Evolutionary conservation across 2,888 invertebrate genomes (phyloP), one percentile per base, ranked within the genome.

Genomic region (Apamea crenata): DNA sequence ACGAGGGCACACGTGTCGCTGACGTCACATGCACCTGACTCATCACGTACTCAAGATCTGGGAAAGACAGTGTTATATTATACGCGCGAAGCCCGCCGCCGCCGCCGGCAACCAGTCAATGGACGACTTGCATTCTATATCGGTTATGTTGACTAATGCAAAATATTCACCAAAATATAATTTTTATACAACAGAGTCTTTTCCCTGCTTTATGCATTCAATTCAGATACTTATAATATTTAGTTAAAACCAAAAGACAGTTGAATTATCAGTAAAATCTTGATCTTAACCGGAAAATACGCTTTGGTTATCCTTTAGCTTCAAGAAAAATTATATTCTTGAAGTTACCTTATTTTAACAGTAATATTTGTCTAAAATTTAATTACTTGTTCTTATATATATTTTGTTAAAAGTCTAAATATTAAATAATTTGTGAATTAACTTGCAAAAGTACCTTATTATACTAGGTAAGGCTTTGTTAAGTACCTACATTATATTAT

Each of bases 11-110:
- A 94, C 94, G 95, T 94, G 94, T 92, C 90, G 91, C 89, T 96
- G 95, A 96, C 96, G 96, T 96, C 91, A 94, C 91, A 70, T 78
- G 87, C 92, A 94, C 94, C 94, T 96, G 95, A 95, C 94, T 96
- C 96, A 96, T 93, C 93, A 91, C 86, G 80, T 86, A 90, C 90
- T 88, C 87, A 84, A 89, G 88, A 91, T 89, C 91, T 91, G 90
- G 92, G 91, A 91, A 90, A 91, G 81, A 88, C 86, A 88, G 81
- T 86, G 83, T 73, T 86, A 81, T 78, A 86, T 76, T 77, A 81
- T 74, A 78, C 74, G 81, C 84, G 82, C 68, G 84, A 71, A 73
- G 56, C 75, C 73, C 56, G 73, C 65, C 66, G 66, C 65, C 66
- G 83, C 76, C 78, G 78, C 66, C 77, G 78, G 74, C 61, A 36